Evolutionary conservation across 2,113 vertebrate species (phyloP).

Genomic region (Addax nasomaculatus): DNA sequence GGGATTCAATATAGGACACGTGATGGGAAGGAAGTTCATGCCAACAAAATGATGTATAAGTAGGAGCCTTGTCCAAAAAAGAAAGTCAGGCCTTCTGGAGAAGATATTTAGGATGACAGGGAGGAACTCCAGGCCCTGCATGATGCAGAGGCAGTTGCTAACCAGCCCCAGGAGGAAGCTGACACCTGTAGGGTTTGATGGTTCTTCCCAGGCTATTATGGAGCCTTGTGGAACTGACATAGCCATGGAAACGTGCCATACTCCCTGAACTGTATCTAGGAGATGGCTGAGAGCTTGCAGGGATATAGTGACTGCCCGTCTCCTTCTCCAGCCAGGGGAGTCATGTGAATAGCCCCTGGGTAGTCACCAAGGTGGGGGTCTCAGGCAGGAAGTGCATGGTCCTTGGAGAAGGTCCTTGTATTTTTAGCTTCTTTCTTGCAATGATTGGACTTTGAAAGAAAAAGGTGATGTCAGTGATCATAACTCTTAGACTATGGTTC

Average conservation of each 20-base stretch:
- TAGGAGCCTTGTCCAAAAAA: not conserved
- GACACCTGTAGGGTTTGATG: too few species aligned
- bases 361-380: not conserved
- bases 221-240: not conserved
- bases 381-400: not conserved
- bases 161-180: not conserved
- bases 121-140: fast-evolving
- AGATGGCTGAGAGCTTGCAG: not conserved
- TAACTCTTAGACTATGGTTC: not conserved
- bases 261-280: not conserved
- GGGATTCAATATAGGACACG: not conserved
- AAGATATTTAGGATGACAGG: not conserved
- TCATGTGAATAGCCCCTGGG: fast-evolving
- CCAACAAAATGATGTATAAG: fast-evolving
- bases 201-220: not conserved
- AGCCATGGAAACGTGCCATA: not conserved
- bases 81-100: not conserved
- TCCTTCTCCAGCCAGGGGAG: too few species aligned
- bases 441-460: not conserved
- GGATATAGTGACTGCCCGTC: fast-evolving
- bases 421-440: not conserved
- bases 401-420: not conserved
- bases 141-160: not conserved
- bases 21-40: fast-evolving
- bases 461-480: not conserved